Evolutionary conservation across 1,140 invertebrate genomes (phyloP), one percentile per base, ranked within the genome.

Genomic region (Belonocnema kinseyi): DNA sequence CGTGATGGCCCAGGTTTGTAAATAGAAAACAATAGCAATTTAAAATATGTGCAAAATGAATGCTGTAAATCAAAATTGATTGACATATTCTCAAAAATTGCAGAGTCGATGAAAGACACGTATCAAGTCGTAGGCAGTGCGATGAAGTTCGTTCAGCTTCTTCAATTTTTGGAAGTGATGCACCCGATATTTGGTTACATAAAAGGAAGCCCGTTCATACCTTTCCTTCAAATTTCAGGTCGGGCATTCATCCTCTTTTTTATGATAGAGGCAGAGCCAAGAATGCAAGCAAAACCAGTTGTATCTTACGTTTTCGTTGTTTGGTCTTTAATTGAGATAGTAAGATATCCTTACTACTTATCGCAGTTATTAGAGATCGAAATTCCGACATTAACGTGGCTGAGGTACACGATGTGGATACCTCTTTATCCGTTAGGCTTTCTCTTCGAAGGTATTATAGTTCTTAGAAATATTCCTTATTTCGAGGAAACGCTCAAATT

Each of bases 291-390:
- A 2, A 97, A 97, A 82, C 96, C 97, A 0, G 95, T 96, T 2
- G 93, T 98, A 1, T 98, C 97, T 90, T 97, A 96, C 85, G 90
- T 99, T 12, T 97, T 98, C 86, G 83, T 96, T 8, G 92, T 96
- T 7, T 99, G 97, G 96, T 93, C 94, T 46, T 80, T 93, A 1
- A 93, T 97, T 40, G 97, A 99, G 92, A 85, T 98, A 19, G 92
- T 98, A 54, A 95, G 96, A 82, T 99, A 99, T 92, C 97, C 97
- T 16, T 99, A 96, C 89, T 99, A 99, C 88, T 95, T 98, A 87
- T 92, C 95, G 0, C 94, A 96, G 86, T 88, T 97, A 6, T 93
- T 97, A 77, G 95, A 96, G 50, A 93, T 93, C 46, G 93, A 97
- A 79, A 92, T 96, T 72, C 92, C 93, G 52, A 84, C 97, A 17